Percentiles rank a stretch among this genome's conserved stretches.
Evolutionary conservation across 2,113 vertebrate genomes (phyloP).

Genomic region (Dicrurus megarhynchus): DNA sequence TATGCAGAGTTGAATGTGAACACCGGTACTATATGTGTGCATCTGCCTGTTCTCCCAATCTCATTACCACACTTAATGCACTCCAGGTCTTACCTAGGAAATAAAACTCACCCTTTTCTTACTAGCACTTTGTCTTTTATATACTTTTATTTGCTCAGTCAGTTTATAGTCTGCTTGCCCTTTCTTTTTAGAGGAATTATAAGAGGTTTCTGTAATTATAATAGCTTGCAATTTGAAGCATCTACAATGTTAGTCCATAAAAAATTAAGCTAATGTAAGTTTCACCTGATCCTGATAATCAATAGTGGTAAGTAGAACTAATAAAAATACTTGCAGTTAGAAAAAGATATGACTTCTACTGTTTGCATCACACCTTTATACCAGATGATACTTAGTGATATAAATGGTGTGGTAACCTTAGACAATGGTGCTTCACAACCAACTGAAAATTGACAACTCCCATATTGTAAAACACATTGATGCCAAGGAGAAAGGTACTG

Average conservation of each 20-base stretch:
- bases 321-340: neutral
- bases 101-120: constrained; percentile 46
- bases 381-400: neutral
- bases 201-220: constrained; percentile 12
- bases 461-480: neutral
- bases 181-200: constrained; percentile 38
- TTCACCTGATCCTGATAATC: neutral
- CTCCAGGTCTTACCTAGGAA: neutral
- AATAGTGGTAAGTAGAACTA: neutral
- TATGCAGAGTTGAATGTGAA: neutral
- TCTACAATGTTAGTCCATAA: neutral
- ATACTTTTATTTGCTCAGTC: constrained; percentile 30
- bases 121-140: constrained; percentile 16
- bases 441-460: neutral
- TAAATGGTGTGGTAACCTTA: neutral
- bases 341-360: neutral
- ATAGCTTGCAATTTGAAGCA: neutral
- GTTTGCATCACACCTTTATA: neutral
- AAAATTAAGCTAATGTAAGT: neutral
- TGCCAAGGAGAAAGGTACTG: neutral
- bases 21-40: neutral
- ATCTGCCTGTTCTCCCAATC: neutral
- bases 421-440: neutral
- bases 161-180: constrained; percentile 42
- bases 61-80: constrained; percentile 33